A percentile compares a stretch with the other conserved stretches of the same genome.
These are phyloP conservation scores for Neelides sp. DNA, from an alignment of 1,140 invertebrate genomes.

Conservation along the genomic window DNA sequence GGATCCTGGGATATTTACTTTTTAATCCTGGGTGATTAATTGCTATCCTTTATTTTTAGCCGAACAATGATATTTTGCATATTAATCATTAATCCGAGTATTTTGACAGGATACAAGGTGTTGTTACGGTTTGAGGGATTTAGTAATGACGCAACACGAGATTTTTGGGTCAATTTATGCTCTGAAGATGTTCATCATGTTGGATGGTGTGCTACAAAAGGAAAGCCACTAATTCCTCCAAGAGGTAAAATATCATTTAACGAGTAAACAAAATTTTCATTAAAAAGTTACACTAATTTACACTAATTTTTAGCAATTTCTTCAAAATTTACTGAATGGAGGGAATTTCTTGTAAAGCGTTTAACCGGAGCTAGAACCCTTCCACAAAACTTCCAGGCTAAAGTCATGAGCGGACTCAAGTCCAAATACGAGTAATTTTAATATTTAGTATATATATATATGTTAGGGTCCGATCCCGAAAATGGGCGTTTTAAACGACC, in stretches of 20 bases:
- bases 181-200: conserved; percentile 86
- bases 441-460: no score
- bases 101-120: conserved; percentile 65
- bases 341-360: conserved; percentile 78
- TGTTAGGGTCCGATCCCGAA: not conserved
- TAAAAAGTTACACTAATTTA: conserved; percentile 7
- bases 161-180: conserved; percentile 92
- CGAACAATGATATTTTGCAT: no score
- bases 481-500: no score
- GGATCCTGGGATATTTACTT: no score
- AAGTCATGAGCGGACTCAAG: conserved; percentile 67
- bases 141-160: conserved; percentile 68
- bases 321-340: conserved; percentile 89
- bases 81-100: no score
- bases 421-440: conserved; percentile 54
- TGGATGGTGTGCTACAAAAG: conserved; percentile 90
- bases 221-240: conserved; percentile 86
- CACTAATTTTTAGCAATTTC: conserved; percentile 48
- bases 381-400: conserved; percentile 78
- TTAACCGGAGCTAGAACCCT: conserved; percentile 84
- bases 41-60: no score
- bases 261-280: not conserved
- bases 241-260: conserved; percentile 45
- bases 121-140: conserved; percentile 87
- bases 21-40: no score